phyloP scores from a whole-genome alignment of 2,113 vertebrate genomes.

The Alaudala cheleensis region DNA sequence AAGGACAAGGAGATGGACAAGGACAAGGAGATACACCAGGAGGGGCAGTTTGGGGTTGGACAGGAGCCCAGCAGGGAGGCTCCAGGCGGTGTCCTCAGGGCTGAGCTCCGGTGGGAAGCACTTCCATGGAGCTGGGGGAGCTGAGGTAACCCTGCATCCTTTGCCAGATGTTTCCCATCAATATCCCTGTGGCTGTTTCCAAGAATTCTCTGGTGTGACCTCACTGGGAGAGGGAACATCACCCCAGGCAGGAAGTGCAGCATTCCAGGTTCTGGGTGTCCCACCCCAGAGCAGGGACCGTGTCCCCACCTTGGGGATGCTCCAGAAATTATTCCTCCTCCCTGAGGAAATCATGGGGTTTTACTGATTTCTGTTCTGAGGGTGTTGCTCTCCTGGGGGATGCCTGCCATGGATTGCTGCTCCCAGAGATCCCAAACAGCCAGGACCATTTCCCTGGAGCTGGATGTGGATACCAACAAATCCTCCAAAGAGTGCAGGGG shows the following conservation, averaged over 20 bases:
- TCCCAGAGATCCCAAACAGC: not conserved
- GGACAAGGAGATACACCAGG: not conserved
- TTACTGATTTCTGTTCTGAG: fast-evolving
- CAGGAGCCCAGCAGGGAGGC: not conserved
- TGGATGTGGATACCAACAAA: not conserved
- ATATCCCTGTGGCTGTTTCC: not conserved
- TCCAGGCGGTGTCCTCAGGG: fast-evolving
- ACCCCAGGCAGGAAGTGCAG: not conserved
- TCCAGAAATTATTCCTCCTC: no score
- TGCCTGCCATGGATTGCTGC: fast-evolving
- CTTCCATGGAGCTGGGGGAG: not conserved
- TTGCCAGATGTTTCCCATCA: slow-evolving; percentile 51
- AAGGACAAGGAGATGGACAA: not conserved
- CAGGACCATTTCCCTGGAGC: not conserved
- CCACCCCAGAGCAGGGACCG: not conserved
- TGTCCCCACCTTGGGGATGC: not conserved
- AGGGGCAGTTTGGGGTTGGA: not conserved
- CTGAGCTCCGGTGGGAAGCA: not conserved
- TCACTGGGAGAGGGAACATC: not conserved
- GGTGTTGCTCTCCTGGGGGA: not conserved
- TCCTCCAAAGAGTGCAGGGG: not conserved
- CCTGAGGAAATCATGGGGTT: fast-evolving
- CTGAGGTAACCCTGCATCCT: not conserved
- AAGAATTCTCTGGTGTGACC: not conserved
- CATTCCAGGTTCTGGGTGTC: not conserved